A percentile compares a stretch with the other conserved stretches of the same genome.
These are phyloP conservation scores for Chlorops oryzae DNA, from an alignment of 1,140 invertebrate genomes.

Conservation along the genomic window DNA sequence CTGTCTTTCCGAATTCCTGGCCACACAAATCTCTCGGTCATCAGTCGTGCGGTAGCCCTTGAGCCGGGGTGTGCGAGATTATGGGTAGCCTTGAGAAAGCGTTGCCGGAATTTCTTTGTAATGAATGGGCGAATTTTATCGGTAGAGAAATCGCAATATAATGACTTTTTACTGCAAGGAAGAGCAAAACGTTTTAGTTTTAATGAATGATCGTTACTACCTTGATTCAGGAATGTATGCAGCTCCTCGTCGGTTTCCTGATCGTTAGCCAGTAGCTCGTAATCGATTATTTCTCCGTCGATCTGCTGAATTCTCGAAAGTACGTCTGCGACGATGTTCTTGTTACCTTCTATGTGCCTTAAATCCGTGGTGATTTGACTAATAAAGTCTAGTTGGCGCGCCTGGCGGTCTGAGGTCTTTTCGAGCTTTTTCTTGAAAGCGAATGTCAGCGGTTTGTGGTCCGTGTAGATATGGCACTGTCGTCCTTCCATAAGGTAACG, in stretches of 20 bases:
- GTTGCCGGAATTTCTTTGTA: background rate
- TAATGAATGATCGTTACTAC: background rate
- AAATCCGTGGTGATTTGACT: constrained; percentile 43
- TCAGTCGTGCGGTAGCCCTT: background rate
- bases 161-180: background rate
- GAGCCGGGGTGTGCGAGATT: constrained; percentile 5
- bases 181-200: background rate
- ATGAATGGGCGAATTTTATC: background rate
- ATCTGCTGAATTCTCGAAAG: constrained; percentile 35
- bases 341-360: constrained; percentile 33
- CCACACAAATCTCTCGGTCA: constrained; percentile 1
- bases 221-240: background rate
- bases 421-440: constrained; percentile 31
- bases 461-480: constrained; percentile 37
- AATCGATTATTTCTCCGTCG: too few relatives aligned
- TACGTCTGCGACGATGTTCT: constrained; percentile 39
- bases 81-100: background rate
- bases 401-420: constrained; percentile 28
- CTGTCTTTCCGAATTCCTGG: background rate
- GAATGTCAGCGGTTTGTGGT: constrained; percentile 46
- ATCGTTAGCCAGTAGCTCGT: constrained; percentile 1
- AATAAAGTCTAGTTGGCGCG: constrained; percentile 42
- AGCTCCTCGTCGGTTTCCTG: constrained; percentile 3
- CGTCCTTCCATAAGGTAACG: constrained; percentile 39
- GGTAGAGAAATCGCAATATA: constrained; percentile 14